Percentiles rank a stretch among this genome's conserved stretches.
phyloP scores from a whole-genome alignment of 2,113 vertebrate species.

The Eurypyga helias region DNA sequence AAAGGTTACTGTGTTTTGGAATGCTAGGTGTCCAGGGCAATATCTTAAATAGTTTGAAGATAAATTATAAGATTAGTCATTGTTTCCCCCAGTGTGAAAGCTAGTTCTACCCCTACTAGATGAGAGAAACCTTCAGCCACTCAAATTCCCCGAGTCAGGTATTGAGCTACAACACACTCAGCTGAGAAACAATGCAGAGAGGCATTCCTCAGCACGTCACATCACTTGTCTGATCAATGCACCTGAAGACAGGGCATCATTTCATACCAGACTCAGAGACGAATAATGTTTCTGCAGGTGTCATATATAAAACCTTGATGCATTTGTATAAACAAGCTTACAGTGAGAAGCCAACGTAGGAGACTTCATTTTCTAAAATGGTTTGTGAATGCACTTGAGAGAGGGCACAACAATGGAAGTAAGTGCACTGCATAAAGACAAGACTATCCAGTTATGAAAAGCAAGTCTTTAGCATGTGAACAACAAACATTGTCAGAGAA shows the following conservation, averaged over 20 bases:
- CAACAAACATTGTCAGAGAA: not conserved
- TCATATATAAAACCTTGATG: not conserved
- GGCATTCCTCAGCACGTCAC: not conserved
- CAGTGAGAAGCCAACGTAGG: not conserved
- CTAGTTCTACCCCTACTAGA: not conserved
- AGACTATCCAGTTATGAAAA: not conserved
- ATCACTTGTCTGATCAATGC: not conserved
- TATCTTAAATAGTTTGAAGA: not conserved
- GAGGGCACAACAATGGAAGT: not conserved
- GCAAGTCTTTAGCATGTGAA: not conserved
- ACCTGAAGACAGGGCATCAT: not conserved
- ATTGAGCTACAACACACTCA: not conserved
- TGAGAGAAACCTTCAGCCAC: not conserved
- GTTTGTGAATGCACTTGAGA: not conserved
- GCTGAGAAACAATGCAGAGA: not conserved
- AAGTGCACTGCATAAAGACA: not conserved
- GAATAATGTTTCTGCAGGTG: not conserved
- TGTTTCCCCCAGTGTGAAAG: not conserved
- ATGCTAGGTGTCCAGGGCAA: accelerated
- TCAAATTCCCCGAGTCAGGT: not conserved
- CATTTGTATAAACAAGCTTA: not conserved
- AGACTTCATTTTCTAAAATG: not conserved
- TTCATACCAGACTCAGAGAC: not conserved
- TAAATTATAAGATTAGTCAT: not conserved
- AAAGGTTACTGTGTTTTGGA: not conserved